phyloP scores from a whole-genome alignment of 2,888 invertebrate genomes.

The Synanthedon andrenaeformis region DNA sequence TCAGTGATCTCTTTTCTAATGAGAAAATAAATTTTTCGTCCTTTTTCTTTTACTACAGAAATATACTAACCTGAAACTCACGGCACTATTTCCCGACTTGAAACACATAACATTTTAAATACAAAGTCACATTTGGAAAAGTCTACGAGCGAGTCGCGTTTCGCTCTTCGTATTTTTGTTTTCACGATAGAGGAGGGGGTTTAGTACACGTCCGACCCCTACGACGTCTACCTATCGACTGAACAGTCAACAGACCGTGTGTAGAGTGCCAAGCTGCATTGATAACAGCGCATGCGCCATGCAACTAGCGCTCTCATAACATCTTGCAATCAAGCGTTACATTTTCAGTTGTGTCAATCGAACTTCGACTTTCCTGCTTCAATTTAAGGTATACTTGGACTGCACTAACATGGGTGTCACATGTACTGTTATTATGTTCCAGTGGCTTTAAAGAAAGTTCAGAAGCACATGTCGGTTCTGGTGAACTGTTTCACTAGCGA shows the following conservation, averaged over 20 bases:
- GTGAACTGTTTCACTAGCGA: slow-evolving; percentile 18
- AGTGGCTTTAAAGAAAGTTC: slow-evolving; percentile 42
- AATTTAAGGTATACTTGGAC: not conserved
- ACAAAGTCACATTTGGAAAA: not conserved
- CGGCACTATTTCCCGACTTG: not conserved
- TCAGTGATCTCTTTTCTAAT: not conserved
- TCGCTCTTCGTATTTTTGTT: not conserved
- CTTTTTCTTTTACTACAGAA: not conserved
- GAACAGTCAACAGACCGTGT: slow-evolving; percentile 33
- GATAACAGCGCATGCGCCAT: slow-evolving; percentile 46
- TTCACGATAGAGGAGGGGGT: not conserved
- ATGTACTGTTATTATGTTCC: slow-evolving; percentile 7
- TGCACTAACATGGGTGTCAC: not conserved
- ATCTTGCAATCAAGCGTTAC: slow-evolving; percentile 21
- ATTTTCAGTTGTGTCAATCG: not conserved
- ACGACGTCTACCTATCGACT: slow-evolving; percentile 46
- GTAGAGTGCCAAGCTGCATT: slow-evolving; percentile 51
- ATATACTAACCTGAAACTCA: not conserved
- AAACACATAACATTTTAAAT: not conserved
- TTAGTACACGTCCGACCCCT: slow-evolving; percentile 24
- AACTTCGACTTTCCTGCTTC: slow-evolving; percentile 2
- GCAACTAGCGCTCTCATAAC: slow-evolving; percentile 40
- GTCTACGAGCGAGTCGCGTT: not conserved
- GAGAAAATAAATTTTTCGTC: not conserved
- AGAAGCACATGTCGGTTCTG: slow-evolving; percentile 34